phyloP scores from a whole-genome alignment of 2,888 invertebrate genomes.

The Orgyia antiqua region DNA sequence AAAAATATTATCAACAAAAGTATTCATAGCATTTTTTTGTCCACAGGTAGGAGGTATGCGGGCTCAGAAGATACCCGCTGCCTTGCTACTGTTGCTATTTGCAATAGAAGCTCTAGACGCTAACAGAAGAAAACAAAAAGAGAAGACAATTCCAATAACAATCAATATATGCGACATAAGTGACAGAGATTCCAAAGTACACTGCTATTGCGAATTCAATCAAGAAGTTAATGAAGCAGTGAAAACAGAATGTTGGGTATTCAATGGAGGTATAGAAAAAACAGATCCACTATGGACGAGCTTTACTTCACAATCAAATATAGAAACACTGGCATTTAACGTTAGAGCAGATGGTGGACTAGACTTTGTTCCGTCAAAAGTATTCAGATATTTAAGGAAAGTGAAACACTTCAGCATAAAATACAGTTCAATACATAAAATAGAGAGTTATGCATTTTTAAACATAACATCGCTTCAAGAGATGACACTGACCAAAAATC shows the following conservation, averaged over 20 bases:
- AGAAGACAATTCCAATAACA: slow-evolving; percentile 46
- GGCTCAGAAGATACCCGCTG: slow-evolving; percentile 69
- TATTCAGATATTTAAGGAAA: slow-evolving; percentile 81
- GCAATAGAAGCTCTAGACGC: slow-evolving; percentile 69
- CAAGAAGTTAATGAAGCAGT: slow-evolving; percentile 78
- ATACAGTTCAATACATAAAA: slow-evolving; percentile 83
- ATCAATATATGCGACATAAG: slow-evolving; percentile 78
- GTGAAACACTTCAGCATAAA: slow-evolving; percentile 83
- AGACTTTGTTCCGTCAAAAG: slow-evolving; percentile 85
- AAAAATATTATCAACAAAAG: too few species aligned
- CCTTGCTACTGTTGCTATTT: slow-evolving; percentile 71
- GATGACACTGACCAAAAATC: slow-evolving; percentile 83
- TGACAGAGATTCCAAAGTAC: slow-evolving; percentile 76
- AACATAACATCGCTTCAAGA: slow-evolving; percentile 83
- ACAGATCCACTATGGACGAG: slow-evolving; percentile 85
- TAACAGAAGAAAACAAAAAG: slow-evolving; percentile 65
- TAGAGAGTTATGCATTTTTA: slow-evolving; percentile 86
- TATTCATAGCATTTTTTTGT: slow-evolving; percentile 35
- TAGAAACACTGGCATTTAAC: slow-evolving; percentile 83
- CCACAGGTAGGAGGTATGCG: slow-evolving; percentile 74
- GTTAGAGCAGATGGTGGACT: slow-evolving; percentile 83
- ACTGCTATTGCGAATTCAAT: slow-evolving; percentile 82
- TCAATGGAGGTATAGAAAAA: slow-evolving; percentile 81
- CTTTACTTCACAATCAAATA: slow-evolving; percentile 83
- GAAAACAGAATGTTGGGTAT: slow-evolving; percentile 87